Base-by-base conservation (phyloP, 1,140 invertebrate species). In the Musca domestica region DNA sequence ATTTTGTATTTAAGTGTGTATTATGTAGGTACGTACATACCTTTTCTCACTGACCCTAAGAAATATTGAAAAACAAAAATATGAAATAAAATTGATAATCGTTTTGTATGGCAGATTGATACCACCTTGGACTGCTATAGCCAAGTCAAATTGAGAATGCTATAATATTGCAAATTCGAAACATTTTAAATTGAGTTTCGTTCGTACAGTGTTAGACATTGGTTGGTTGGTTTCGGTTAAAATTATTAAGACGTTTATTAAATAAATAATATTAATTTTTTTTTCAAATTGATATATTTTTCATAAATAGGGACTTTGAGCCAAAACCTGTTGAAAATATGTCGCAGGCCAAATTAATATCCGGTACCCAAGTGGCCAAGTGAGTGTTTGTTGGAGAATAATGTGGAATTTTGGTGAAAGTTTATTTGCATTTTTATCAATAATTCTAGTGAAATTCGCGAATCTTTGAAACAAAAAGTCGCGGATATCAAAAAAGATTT, bases 391-490 rank as follows among this genome's bases (percentile, higher is more conserved):
- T 34, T 46, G 25, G 49, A 61, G 25, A 41, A 3, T 34, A 30
- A 20, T 61, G 30, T 25, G 0, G 34, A 3, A 9, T 25, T 47
- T 82, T 82, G 17, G 3, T 20, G 41, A 34, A 41, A 41, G 34
- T 41, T 20, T 41, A 4, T 61, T 61, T 14, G 9, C 3, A 30
- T 30, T 27, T 30, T 30, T 58, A 34, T 34, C 1, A 41, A 41
- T 7, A 7, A 30, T 17, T 30, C 19, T 74, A 96, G 94, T 78
- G 88, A 92, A 72, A 92, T 95, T 70, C 87, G 89, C 70, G 83
- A 87, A 70, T 84, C 88, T 54, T 82, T 98, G 41, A 85, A 86
- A 17, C 80, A 85, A 71, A 88, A 94, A 77, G 90, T 96, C 6
- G 72, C 72, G 6, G 76, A 82, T 25, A 75, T 95, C 48, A 86